Conservation (phyloP, 2,113 vertebrate genomes). For the Psammodynastes pulverulentus region DNA sequence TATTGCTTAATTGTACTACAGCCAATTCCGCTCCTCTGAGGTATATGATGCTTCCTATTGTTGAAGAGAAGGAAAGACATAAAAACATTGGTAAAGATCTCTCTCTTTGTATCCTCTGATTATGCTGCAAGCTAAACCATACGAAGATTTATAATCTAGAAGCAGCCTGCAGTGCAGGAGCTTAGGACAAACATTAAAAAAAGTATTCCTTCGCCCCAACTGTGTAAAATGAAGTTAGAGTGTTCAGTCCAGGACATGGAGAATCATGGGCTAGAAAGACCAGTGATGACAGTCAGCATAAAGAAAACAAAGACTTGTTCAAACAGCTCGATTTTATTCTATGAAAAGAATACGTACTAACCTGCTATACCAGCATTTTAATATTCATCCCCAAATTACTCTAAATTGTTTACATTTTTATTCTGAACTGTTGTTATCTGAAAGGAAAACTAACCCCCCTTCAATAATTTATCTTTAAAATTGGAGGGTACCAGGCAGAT, state of each 20-base stretch:
- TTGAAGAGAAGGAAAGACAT: no score
- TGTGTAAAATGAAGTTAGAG: not conserved
- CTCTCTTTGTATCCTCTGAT: not conserved
- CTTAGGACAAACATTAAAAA: not conserved
- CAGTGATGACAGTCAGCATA: not conserved
- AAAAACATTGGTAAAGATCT: not conserved
- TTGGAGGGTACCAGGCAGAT: not conserved
- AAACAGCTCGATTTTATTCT: not conserved
- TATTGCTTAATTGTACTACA: constrained; percentile 67
- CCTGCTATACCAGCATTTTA: not conserved
- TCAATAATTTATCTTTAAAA: not conserved
- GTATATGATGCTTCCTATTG: constrained; percentile 65
- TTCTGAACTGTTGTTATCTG: not conserved
- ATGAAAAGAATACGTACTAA: not conserved
- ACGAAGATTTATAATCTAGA: not conserved
- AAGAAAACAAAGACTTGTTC: not conserved
- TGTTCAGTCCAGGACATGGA: not conserved
- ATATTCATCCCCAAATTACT: not conserved
- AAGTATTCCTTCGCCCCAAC: not conserved
- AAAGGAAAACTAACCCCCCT: not conserved
- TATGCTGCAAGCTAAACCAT: not conserved
- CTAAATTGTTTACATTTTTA: not conserved
- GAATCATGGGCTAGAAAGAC: not conserved
- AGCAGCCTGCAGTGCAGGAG: not conserved
- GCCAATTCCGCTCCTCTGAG: constrained; percentile 68